phyloP scores from a whole-genome alignment of 2,113 vertebrate species.

The Tor tambroides region DNA sequence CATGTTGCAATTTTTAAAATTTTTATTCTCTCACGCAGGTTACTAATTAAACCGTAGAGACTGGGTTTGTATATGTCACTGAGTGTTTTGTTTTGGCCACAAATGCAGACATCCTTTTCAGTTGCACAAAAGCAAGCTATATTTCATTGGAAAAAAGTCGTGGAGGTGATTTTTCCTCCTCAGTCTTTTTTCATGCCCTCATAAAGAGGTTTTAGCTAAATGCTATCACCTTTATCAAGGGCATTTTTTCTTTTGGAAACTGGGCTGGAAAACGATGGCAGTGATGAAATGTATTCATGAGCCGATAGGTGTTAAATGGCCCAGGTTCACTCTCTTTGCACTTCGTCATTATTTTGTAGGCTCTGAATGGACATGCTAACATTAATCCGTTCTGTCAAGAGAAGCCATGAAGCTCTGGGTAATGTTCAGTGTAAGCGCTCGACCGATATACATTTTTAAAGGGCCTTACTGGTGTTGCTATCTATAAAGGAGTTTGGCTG shows the following conservation, averaged over 20 bases:
- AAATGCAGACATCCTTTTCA: background rate
- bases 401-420: conserved; percentile 58
- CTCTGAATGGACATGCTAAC: conserved; percentile 61
- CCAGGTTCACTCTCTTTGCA: conserved; percentile 38
- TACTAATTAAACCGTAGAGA: background rate
- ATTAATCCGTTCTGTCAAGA: conserved; percentile 69
- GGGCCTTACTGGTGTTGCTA: background rate
- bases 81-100: background rate
- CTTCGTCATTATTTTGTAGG: conserved; percentile 29
- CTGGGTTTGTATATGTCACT: no score
- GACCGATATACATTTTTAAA: background rate
- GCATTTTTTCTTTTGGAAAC: background rate
- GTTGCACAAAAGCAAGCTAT: background rate
- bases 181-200: background rate
- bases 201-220: background rate
- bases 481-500: background rate
- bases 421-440: background rate
- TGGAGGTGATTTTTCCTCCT: background rate
- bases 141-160: background rate
- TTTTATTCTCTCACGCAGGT: conserved; percentile 4
- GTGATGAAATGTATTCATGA: conserved; percentile 58
- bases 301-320: conserved; percentile 61
- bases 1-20: background rate
- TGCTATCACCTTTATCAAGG: background rate
- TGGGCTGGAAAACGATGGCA: background rate